These are phyloP conservation scores for Drosophila takahashii DNA, from an alignment of 1,140 invertebrate genomes.

Conservation along the genomic window DNA sequence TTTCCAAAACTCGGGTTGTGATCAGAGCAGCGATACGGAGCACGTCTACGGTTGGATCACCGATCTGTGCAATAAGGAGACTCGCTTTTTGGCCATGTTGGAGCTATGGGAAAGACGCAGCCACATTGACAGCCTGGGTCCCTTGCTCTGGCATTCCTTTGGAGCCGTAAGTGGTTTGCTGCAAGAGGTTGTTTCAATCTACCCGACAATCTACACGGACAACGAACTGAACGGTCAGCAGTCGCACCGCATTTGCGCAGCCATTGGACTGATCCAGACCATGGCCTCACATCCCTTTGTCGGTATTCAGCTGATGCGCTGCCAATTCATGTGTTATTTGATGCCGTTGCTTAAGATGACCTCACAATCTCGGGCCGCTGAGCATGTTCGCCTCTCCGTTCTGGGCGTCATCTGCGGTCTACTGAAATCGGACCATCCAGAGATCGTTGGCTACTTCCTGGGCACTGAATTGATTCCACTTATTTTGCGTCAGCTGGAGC, in stretches of 20 bases:
- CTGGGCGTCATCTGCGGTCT: slow-evolving; percentile 36
- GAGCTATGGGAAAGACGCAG: slow-evolving; percentile 43
- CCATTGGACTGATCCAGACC: slow-evolving; percentile 40
- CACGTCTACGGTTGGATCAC: slow-evolving; percentile 33
- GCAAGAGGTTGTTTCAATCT: slow-evolving; percentile 41
- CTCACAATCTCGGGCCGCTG: slow-evolving; percentile 21
- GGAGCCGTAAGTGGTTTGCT: slow-evolving; percentile 41
- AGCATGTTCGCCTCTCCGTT: slow-evolving; percentile 43
- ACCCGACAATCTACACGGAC: slow-evolving; percentile 10
- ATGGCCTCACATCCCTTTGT: slow-evolving; percentile 38
- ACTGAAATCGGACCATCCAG: slow-evolving; percentile 25
- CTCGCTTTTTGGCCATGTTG: slow-evolving; percentile 26
- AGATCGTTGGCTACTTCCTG: slow-evolving; percentile 33
- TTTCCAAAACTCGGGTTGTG: background rate
- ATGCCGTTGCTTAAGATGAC: slow-evolving; percentile 41
- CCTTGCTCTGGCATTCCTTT: slow-evolving; percentile 45
- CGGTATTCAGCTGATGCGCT: slow-evolving; percentile 27
- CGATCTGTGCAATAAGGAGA: slow-evolving; percentile 33
- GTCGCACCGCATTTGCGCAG: slow-evolving; percentile 44
- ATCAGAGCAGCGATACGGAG: slow-evolving; percentile 22
- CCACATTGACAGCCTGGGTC: slow-evolving; percentile 21
- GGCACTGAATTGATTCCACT: slow-evolving; percentile 34
- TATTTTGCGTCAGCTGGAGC: slow-evolving; percentile 27
- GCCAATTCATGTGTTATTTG: slow-evolving; percentile 33
- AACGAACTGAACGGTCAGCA: slow-evolving; percentile 21